Base-by-base conservation (phyloP, 2,888 invertebrate genomes). In the Tricholauxania praeusta region DNA sequence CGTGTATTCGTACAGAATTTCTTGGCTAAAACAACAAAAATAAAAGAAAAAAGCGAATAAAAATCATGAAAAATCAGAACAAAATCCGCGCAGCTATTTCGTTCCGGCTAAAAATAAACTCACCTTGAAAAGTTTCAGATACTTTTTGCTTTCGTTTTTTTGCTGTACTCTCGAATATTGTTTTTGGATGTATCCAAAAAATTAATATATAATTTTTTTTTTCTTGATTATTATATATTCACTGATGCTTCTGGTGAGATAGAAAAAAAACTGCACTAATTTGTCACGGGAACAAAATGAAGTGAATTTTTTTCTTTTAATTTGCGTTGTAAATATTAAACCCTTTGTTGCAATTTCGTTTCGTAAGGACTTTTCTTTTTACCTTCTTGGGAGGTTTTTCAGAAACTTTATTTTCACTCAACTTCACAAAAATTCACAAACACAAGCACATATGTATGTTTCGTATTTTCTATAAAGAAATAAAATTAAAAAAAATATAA, bases 91-190 rank as follows among this genome's bases (percentile, higher is more conserved):
- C 84, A 84, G 85, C 83, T 81, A 83, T 82, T 82, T 82, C 82
- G 79, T 76, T 68, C 74, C 72, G 72, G 76, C 86, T 87, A 87
- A 84, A 87, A 86, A 86, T 87, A 87, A 83, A 86, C 86, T 87
- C 87, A 87, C 87, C 87, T 87, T 87, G 87, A 87, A 87, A 87
- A 85, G 83, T 84, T 86, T 84, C 84, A 83, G 82, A 81, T 82
- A 79, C 78, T 82, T 80, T 76, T 74, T 75, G 78, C 72, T 48
- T 55, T 73, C 57, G 65, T 65, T 53, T 64, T 28, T 48, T 68
- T n/a, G 60, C 39, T 72, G 60, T 47, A 64, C 64, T 32, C 32
- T 39, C 19, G 15, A 22, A 51, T 64, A 64, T 64, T 49, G 8
- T 51, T 64, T 64, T 64, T 64, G 64, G 64, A 49, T 59, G 39